These are phyloP conservation scores for Alca torda DNA, from an alignment of 2,797 vertebrate species.

Conservation along the genomic window DNA sequence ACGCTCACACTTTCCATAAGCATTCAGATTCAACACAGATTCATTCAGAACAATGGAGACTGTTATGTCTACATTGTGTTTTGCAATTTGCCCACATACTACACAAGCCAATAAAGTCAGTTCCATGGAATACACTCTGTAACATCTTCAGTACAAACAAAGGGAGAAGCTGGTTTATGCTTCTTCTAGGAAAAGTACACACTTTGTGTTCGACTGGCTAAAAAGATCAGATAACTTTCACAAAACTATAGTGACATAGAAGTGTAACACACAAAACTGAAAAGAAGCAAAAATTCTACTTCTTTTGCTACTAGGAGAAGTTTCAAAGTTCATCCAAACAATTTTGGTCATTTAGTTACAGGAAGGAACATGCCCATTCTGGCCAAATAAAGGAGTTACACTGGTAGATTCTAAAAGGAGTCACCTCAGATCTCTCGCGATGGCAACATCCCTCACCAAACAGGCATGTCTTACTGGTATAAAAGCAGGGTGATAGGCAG, in stretches of 20 bases:
- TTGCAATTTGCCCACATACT: not conserved
- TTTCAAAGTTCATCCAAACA: not conserved
- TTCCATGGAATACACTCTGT: not conserved
- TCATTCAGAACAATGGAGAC: not conserved
- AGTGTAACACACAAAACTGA: not conserved
- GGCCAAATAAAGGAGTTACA: not conserved
- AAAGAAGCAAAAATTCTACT: not conserved
- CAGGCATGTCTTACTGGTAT: not conserved
- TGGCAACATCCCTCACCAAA: not conserved
- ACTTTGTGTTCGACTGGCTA: not conserved
- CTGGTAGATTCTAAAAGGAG: not conserved
- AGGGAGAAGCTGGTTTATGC: not conserved
- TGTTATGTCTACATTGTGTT: not conserved
- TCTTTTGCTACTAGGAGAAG: not conserved
- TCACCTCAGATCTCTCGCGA: not conserved
- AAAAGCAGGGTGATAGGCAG: not conserved
- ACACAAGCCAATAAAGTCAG: not conserved
- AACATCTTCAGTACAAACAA: not conserved
- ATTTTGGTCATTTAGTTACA: not conserved
- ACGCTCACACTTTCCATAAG: not conserved
- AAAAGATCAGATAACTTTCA: not conserved
- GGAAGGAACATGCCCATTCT: not conserved
- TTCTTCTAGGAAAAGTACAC: not conserved
- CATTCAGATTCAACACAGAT: not conserved
- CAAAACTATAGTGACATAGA: not conserved